Percentiles rank a stretch among this genome's conserved stretches.
Evolutionary conservation across 2,797 vertebrate species (phyloP).

Genomic region (Hydrolagus colliei): DNA sequence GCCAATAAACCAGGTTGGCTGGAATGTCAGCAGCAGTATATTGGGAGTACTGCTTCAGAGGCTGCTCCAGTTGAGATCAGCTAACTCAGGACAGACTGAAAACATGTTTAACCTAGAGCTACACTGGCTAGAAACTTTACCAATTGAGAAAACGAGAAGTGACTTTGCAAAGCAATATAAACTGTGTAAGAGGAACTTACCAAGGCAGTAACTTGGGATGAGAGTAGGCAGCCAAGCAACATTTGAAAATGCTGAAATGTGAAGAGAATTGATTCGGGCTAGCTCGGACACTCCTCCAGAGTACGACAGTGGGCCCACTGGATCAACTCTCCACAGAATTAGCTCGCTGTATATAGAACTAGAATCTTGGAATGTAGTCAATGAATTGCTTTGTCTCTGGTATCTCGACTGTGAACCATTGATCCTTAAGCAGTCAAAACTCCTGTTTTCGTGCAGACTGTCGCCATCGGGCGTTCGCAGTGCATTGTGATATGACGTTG

Average conservation of each 20-base stretch:
- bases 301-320: constrained; percentile 87
- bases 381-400: constrained; percentile 50
- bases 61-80: too few relatives aligned
- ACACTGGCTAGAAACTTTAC: background rate
- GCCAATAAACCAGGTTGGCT: too few relatives aligned
- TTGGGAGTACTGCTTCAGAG: too few relatives aligned
- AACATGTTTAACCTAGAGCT: background rate
- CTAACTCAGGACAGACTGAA: too few relatives aligned
- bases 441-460: constrained; percentile 37
- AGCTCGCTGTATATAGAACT: constrained; percentile 91
- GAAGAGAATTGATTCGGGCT: constrained; percentile 93
- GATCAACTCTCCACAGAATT: constrained; percentile 95
- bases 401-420: constrained; percentile 44
- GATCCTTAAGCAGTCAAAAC: constrained; percentile 41
- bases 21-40: too few relatives aligned
- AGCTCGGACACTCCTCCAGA: constrained; percentile 95
- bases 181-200: constrained; percentile 55
- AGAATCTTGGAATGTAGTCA: constrained; percentile 71
- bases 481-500: constrained; percentile 94
- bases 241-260: constrained; percentile 90
- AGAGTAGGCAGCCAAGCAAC: constrained; percentile 92
- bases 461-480: constrained; percentile 68
- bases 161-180: background rate
- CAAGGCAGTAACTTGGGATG: constrained; percentile 92
- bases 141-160: background rate